A percentile compares a stretch with the other conserved stretches of the same genome.
phyloP scores from a whole-genome alignment of 2,888 invertebrate species.

The Microctonus hyperodae region DNA sequence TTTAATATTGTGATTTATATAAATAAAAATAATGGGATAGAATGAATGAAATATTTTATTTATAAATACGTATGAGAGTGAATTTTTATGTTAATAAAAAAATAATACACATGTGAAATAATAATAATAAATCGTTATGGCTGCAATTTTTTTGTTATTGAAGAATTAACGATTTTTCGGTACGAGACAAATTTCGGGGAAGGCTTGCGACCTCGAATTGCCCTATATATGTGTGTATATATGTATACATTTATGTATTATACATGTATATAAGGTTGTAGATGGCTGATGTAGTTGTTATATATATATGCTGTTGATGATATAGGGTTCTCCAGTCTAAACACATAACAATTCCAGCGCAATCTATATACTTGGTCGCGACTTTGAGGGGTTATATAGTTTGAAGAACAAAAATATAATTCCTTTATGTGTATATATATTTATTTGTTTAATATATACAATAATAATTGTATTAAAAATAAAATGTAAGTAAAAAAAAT shows the following conservation, averaged over 20 bases:
- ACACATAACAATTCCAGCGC: slow-evolving; percentile 19
- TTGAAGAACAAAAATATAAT: background rate
- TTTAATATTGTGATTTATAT: too few relatives aligned
- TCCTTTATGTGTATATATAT: too few relatives aligned
- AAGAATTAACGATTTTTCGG: background rate
- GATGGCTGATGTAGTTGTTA: background rate
- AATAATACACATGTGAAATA: background rate
- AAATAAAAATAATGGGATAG: too few relatives aligned
- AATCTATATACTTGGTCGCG: background rate
- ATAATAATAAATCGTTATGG: background rate
- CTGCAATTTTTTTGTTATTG: background rate
- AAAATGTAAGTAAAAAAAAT: background rate
- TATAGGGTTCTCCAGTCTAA: slow-evolving; percentile 21
- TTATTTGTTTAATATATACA: too few relatives aligned
- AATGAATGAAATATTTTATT: too few relatives aligned
- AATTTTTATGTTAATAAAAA: too few relatives aligned
- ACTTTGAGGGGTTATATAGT: background rate
- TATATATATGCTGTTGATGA: background rate
- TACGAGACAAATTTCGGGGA: slow-evolving; percentile 41
- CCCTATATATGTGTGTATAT: background rate
- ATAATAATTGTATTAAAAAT: too few relatives aligned
- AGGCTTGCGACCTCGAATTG: slow-evolving; percentile 33
- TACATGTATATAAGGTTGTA: too few relatives aligned
- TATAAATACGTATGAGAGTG: too few relatives aligned
- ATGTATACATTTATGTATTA: too few relatives aligned